Evolutionary conservation across 2,113 vertebrate genomes (phyloP).

Genomic region (Ailuropoda melanoleuca): DNA sequence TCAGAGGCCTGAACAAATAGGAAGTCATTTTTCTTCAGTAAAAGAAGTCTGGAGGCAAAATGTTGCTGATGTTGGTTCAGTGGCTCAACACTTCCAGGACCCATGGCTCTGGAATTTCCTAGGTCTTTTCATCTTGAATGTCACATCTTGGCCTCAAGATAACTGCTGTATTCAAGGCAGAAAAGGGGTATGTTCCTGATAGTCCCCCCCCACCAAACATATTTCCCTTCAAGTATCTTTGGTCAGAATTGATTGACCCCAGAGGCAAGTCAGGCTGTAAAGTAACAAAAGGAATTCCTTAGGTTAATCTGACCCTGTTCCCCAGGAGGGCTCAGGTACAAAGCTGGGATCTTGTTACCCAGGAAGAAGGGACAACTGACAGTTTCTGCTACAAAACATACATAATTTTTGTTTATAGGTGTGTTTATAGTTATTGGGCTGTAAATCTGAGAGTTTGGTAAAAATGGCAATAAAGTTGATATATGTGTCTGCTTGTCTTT

Average conservation of each 20-base stretch:
- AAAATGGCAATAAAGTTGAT: background rate
- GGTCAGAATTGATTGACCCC: background rate
- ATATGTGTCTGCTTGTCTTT: background rate
- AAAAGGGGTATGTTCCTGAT: background rate
- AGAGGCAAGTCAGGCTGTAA: background rate
- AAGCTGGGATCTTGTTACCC: background rate
- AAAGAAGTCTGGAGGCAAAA: background rate
- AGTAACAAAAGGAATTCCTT: background rate
- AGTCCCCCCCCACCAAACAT: background rate
- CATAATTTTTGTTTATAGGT: background rate
- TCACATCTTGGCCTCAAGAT: background rate
- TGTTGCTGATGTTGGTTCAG: background rate
- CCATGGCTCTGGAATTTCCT: background rate
- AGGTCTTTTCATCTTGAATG: background rate
- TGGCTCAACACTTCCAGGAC: background rate
- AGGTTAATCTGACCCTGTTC: background rate
- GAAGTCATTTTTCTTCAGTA: background rate
- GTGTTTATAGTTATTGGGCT: background rate
- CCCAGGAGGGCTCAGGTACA: background rate
- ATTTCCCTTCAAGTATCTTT: background rate
- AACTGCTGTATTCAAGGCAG: background rate
- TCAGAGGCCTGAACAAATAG: background rate
- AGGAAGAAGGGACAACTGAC: background rate
- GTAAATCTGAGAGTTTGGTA: background rate
- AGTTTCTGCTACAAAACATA: background rate